These are phyloP conservation scores for Caradrina clavipalpis DNA, from an alignment of 2,888 invertebrate species.

Conservation along the genomic window DNA sequence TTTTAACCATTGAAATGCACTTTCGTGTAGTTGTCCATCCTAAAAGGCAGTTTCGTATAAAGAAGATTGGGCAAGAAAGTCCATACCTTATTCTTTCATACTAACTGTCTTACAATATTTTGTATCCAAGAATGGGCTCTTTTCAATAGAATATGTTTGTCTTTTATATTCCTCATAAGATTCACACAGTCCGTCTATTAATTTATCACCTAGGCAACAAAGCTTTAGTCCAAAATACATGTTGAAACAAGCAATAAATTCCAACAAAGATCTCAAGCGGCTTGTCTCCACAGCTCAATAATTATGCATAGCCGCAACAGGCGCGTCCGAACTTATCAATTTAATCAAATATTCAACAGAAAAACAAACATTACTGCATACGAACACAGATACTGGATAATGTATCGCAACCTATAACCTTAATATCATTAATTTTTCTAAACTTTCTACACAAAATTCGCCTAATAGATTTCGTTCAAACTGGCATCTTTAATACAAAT, in stretches of 20 bases:
- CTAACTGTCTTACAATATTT: too few relatives aligned
- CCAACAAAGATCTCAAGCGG: slow-evolving; percentile 21
- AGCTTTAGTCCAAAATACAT: slow-evolving; percentile 26
- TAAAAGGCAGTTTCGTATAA: too few relatives aligned
- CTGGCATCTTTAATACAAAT: slow-evolving; percentile 43
- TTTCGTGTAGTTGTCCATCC: too few relatives aligned
- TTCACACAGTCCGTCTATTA: not conserved
- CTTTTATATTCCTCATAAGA: not conserved
- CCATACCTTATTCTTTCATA: too few relatives aligned
- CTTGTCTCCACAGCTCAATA: slow-evolving; percentile 44
- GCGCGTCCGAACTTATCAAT: slow-evolving; percentile 50
- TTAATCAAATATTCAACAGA: slow-evolving; percentile 64
- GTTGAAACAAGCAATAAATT: slow-evolving; percentile 36
- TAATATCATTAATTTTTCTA: slow-evolving; percentile 67
- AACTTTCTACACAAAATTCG: slow-evolving; percentile 73
- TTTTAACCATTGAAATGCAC: too few relatives aligned
- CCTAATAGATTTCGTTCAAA: slow-evolving; percentile 63
- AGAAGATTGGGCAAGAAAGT: too few relatives aligned
- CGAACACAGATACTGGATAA: slow-evolving; percentile 48
- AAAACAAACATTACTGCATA: slow-evolving; percentile 66
- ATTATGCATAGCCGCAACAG: slow-evolving; percentile 47
- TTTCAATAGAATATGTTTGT: not conserved
- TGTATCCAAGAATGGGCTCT: too few relatives aligned
- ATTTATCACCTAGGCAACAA: slow-evolving; percentile 18
- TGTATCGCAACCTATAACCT: slow-evolving; percentile 69